Conservation (phyloP, 2,113 vertebrate species). For the Otolemur garnettii region DNA sequence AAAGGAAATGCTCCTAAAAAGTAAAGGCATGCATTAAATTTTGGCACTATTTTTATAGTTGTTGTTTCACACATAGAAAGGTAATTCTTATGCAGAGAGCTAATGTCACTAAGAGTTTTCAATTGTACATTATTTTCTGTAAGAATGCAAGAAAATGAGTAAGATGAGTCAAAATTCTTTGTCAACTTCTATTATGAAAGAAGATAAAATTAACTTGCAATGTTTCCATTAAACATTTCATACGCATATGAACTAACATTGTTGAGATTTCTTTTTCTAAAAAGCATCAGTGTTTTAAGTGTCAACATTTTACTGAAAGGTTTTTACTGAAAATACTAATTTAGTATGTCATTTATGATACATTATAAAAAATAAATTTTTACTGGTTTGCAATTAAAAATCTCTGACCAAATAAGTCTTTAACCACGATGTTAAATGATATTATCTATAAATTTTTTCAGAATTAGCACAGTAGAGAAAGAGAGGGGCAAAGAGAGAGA, state of each 20-base stretch:
- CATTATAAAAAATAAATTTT: constrained; percentile 76
- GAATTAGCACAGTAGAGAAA: constrained; percentile 48
- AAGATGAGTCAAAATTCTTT: background rate
- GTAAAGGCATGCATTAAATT: background rate
- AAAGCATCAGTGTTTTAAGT: background rate
- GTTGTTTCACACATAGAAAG: background rate
- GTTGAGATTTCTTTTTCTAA: constrained; percentile 4
- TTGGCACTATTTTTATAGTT: background rate
- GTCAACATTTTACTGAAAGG: constrained; percentile 41
- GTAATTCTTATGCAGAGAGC: background rate
- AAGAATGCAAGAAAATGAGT: constrained; percentile 43
- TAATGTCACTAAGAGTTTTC: background rate
- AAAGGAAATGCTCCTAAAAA: background rate
- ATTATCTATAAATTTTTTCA: constrained; percentile 74
- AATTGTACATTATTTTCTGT: background rate
- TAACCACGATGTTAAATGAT: constrained; percentile 65
- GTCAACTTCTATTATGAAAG: constrained; percentile 33
- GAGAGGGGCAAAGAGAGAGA: constrained; percentile 1
- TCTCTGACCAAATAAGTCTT: constrained; percentile 79
- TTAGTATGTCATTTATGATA: constrained; percentile 55
- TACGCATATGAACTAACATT: background rate
- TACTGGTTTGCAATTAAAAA: constrained; percentile 79
- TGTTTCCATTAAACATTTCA: constrained; percentile 44
- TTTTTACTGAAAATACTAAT: constrained; percentile 50
- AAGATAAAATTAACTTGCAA: background rate